Evolutionary conservation across 2,888 invertebrate genomes (phyloP).

Genomic region (Morpho helenor): DNA sequence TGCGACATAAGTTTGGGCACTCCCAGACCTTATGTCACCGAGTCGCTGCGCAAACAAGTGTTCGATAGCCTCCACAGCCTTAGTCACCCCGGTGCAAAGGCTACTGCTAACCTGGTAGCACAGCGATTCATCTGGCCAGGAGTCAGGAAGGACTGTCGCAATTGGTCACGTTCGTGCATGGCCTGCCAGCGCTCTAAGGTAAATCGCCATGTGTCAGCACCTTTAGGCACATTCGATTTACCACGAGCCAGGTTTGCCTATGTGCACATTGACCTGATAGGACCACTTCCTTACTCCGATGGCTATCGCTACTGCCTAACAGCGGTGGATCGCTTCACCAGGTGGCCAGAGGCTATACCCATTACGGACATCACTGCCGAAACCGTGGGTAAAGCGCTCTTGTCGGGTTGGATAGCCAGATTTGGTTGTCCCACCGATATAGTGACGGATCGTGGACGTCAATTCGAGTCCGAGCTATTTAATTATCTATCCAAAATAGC

Average conservation of each 20-base stretch:
- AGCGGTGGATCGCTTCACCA: too few species aligned
- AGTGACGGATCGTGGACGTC: too few species aligned
- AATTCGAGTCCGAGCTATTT: too few species aligned
- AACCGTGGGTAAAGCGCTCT: too few species aligned
- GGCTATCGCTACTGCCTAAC: too few species aligned
- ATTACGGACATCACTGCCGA: too few species aligned
- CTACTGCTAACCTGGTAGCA: slow-evolving; percentile 29
- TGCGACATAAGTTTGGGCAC: not conserved
- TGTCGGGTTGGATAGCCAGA: too few species aligned
- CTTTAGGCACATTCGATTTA: not conserved
- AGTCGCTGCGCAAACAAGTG: not conserved
- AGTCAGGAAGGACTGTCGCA: slow-evolving; percentile 37
- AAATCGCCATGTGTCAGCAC: slow-evolving; percentile 27
- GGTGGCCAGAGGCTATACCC: too few species aligned
- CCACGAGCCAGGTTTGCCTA: not conserved
- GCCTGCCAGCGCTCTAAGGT: slow-evolving; percentile 44
- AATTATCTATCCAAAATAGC: too few species aligned
- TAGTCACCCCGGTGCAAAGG: slow-evolving; percentile 9
- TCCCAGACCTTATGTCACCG: not conserved
- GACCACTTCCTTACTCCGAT: too few species aligned
- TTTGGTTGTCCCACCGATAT: too few species aligned
- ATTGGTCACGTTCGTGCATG: slow-evolving; percentile 38
- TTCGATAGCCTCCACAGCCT: not conserved
- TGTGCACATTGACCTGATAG: too few species aligned
- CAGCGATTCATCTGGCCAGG: slow-evolving; percentile 47